Percentiles rank a stretch among this genome's conserved stretches.
Conservation (phyloP, 2,888 invertebrate genomes). For the Marronus borbonicus region DNA sequence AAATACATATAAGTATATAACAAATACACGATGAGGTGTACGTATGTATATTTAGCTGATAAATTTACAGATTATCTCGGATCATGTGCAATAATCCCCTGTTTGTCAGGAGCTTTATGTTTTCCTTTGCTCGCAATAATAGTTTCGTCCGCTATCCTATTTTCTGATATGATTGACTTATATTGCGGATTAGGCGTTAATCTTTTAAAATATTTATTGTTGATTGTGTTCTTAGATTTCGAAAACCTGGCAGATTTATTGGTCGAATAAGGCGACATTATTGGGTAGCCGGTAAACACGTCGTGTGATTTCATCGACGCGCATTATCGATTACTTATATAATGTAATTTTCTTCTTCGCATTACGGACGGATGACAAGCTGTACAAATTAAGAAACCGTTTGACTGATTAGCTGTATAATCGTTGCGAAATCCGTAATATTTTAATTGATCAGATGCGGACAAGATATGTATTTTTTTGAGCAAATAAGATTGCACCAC, state of each 20-base stretch:
- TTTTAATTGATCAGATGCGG: background rate
- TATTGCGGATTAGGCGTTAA: conserved; percentile 28
- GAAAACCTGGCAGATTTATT: conserved; percentile 42
- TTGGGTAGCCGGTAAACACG: conserved; percentile 21
- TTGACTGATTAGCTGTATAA: conserved; percentile 9
- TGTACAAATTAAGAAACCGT: conserved; percentile 3
- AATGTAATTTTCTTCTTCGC: conserved; percentile 32
- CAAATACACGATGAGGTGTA: background rate
- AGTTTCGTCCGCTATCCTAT: conserved; percentile 17
- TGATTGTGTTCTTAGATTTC: conserved; percentile 46
- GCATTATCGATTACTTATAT: conserved; percentile 29
- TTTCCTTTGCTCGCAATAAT: conserved; percentile 25
- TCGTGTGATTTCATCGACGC: conserved; percentile 16
- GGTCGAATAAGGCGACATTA: conserved; percentile 31
- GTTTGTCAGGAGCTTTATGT: conserved; percentile 36
- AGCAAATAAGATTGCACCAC: background rate
- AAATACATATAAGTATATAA: no score
- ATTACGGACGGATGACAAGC: conserved; percentile 4
- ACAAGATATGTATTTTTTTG: background rate
- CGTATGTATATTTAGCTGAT: conserved; percentile 5
- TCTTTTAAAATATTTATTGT: conserved; percentile 46
- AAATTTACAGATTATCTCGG: conserved; percentile 33
- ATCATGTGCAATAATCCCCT: conserved; percentile 20
- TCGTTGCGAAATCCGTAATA: conserved; percentile 6
- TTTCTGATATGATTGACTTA: conserved; percentile 40